Evolutionary conservation across 1,140 invertebrate genomes (phyloP), one percentile per base, ranked within the genome.

Genomic region (Vollenhovia emeryi): DNA sequence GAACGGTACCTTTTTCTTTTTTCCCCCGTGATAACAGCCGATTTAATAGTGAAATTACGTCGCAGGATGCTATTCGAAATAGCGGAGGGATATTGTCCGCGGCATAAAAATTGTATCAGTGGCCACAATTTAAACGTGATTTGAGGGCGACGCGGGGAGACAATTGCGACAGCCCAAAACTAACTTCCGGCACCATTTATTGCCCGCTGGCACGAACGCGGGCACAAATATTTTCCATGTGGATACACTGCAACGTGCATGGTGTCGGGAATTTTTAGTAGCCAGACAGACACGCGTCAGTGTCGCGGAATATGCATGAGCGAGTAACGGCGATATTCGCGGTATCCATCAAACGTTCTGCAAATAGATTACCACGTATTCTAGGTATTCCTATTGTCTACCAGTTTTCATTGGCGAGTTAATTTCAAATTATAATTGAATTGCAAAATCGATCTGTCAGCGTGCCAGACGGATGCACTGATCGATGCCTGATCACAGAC

Each of bases 351-450:
- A 59, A 71, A 79, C n/a, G 21, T 21, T 40, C 24, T 45, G 27
- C 66, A 82, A 80, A 82, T 82, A 33, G 66, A 40, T 73, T 82
- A 82, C 8, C 60, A 64, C 78, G 18, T 45, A 30, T 80, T 43
- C 24, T n/a, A 59, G 78, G 8, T 18, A 57, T 24, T 33, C 2
- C 36, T 27, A 71, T 59, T 82, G 78, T 80, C 36, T 57, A 24
- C 27, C 50, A 45, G 50, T 71, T 73, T 82, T 82, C 50, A 71
- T 33, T 18, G 36, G 24, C 50, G 50, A 27, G 18, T 43, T 64
- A 69, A 80, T 80, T 80, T 80, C 45, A 57, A 80, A 6, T 57
- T 80, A 71, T 80, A 80, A 80, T 80, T 71, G 64, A 71, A 71
- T 80, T 80, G 36, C 48, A 71, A 71, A 80, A 78, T 64, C 21